Base-by-base conservation (phyloP, 2,113 vertebrate genomes). In the Hystrix cristata region DNA sequence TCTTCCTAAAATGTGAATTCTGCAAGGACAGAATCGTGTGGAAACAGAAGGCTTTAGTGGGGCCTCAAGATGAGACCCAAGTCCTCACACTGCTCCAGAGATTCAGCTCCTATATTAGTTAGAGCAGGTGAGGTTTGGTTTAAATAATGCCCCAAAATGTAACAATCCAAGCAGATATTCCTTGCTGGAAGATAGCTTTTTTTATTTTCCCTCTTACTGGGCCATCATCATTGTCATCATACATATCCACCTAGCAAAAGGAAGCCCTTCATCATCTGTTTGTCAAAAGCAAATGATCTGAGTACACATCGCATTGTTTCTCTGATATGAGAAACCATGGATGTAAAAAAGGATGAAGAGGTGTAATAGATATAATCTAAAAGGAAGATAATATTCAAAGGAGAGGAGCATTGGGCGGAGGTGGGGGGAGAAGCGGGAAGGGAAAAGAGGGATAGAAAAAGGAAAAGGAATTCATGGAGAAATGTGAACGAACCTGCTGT, bases 41-140 rank as follows among this genome's bases (percentile, higher is more conserved):
- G 53, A 74, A 89, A 21, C 46, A 29, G 43, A 95, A 67, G 57
- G 3, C 13, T 84, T 55, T 78, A 31, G 65, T 7, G 48, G 6
- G 13, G 67, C 12, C n/a, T 43, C 65, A 89, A 85, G 27, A 85
- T 55, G 11, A 27, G 72, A 12, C 84, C 9, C n/a, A 65, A 25
- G 4, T 71, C 21, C 18, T 69, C 79, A 14, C 23, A 74, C 64
- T 94, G 53, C 60, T 94, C 60, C 62, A 38, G 69, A 34, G 3
- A 90, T 55, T 82, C 60, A 82, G 18, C 31, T 38, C 69, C 69
- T 69, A n/a, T 16, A 62, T 31, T 72, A 78, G 21, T 8, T 15
- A 60, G 10, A 95, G n/a, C 13, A 87, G 80, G 60, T 51, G 65
- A 92, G 18, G 31, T 90, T 85, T 92, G 65, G 62, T 46, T 90